A percentile compares a stretch with the other conserved stretches of the same genome.
Evolutionary conservation across 2,888 invertebrate genomes (phyloP).

Genomic region (Caenorhabditis sp.): DNA sequence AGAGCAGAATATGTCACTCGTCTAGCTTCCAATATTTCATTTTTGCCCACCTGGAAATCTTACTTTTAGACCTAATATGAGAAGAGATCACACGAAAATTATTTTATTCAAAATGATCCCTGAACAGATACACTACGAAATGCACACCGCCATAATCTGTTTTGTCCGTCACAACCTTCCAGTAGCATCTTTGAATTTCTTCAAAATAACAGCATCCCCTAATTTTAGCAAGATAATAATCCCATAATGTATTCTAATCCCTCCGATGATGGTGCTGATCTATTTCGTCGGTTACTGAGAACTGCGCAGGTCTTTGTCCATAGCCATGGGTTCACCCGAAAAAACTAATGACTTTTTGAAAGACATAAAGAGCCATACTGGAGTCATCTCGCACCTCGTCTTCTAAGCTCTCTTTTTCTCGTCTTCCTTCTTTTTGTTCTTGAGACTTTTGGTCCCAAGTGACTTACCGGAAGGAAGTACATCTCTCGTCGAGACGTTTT

Average conservation of each 20-base stretch:
- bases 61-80: no score
- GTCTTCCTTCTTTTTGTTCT: not conserved
- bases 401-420: not conserved
- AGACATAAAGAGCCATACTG: not conserved
- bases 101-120: not conserved
- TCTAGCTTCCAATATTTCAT: no score
- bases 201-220: not conserved
- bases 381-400: constrained; percentile 18
- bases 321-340: constrained; percentile 1
- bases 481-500: not conserved
- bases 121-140: not conserved
- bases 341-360: constrained; percentile 15
- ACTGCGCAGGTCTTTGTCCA: constrained; percentile 4
- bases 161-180: constrained; percentile 1
- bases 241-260: constrained; percentile 2
- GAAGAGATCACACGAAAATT: not conserved
- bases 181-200: not conserved
- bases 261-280: not conserved
- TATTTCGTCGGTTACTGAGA: not conserved
- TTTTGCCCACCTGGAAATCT: not conserved
- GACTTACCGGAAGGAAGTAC: constrained; percentile 35
- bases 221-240: constrained; percentile 3
- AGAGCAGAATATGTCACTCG: no score
- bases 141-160: not conserved
- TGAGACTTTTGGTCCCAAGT: constrained; percentile 17